Base-by-base conservation (phyloP, 2,888 invertebrate species). In the Lucinisca nassula region DNA sequence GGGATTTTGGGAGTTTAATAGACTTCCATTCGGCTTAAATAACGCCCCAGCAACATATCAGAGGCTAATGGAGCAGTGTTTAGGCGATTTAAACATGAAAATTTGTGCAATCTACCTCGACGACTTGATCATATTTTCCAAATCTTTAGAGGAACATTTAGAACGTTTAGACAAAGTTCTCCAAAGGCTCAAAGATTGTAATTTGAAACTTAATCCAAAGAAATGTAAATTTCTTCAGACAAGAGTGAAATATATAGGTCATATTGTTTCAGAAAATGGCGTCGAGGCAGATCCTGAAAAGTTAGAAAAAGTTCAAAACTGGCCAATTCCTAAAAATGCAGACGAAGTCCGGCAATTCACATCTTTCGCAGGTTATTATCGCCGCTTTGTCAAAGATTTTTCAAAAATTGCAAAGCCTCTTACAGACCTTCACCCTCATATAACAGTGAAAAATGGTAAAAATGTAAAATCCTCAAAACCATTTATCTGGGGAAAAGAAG, bases 81-180 rank as follows among this genome's bases (percentile, higher is more conserved):
- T 89, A 12, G 79, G 80, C 24, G 87, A 83, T 45, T 72, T 85
- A 17, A 74, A 84, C 49, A 35, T 77, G 74, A 75, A 82, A 27
- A 84, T 86, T 32, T 89, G 88, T 51, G 32, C 87, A 1, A 79
- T 90, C 14, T 92, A 90, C 38, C 1, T 90, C 0, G 91, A 92
- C 77, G 92, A 92, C 79, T 14, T 91, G 3, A 92, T 88, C 8
- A 79, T 92, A n/a, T 89, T 81, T 40, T 79, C 85, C 0, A 67
- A 35, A 0, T 67, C 83, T 17, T 85, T 87, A 75, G 85, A 87
- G 30, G 82, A 91, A 61, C 85, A 91, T 80, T 37, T 88, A 0
- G 78, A 83, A 37, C 37, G 85, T 3, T 38, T 90, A n/a, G 55
- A 76, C 12, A 4, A 30, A 12, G 87, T 92, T 14, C 79, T 92